Evolutionary conservation across 2,113 vertebrate species (phyloP).

Genomic region (Rhadina sibilatrix): DNA sequence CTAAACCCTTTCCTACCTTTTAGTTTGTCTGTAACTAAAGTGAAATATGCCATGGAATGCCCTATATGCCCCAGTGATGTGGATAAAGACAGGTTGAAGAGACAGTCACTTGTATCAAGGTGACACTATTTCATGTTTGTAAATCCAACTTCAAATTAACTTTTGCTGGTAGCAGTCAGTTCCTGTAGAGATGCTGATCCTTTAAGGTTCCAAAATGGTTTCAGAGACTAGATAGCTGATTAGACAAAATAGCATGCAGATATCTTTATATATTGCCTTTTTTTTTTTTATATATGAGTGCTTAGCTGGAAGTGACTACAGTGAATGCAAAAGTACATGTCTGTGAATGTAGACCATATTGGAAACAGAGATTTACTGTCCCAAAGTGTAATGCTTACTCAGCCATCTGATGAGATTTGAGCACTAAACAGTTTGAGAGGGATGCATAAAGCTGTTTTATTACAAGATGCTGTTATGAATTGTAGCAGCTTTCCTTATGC

Average conservation of each 20-base stretch:
- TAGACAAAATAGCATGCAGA: conserved; percentile 64
- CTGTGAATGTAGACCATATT: conserved; percentile 79
- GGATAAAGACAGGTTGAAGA: background rate
- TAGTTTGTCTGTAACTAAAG: background rate
- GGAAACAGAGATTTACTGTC: conserved; percentile 81
- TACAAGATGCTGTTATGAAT: conserved; percentile 81
- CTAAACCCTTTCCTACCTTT: background rate
- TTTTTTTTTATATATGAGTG: conserved; percentile 40
- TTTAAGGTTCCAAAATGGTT: background rate
- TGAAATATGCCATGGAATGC: background rate
- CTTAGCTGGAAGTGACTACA: conserved; percentile 72
- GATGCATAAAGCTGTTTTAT: conserved; percentile 80
- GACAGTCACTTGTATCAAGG: background rate
- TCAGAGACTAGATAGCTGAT: conserved; percentile 14
- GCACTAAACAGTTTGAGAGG: conserved; percentile 77
- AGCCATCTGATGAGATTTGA: conserved; percentile 81
- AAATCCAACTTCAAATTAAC: background rate
- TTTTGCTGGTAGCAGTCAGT: background rate
- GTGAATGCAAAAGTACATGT: conserved; percentile 58
- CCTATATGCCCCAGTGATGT: background rate
- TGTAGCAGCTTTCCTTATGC: conserved; percentile 80
- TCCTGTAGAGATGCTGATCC: background rate
- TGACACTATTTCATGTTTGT: background rate
- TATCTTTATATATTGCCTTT: conserved; percentile 62
- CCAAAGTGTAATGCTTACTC: conserved; percentile 81